Conservation (phyloP, 2,113 vertebrate genomes). For the Nerophis lumbriciformis region DNA sequence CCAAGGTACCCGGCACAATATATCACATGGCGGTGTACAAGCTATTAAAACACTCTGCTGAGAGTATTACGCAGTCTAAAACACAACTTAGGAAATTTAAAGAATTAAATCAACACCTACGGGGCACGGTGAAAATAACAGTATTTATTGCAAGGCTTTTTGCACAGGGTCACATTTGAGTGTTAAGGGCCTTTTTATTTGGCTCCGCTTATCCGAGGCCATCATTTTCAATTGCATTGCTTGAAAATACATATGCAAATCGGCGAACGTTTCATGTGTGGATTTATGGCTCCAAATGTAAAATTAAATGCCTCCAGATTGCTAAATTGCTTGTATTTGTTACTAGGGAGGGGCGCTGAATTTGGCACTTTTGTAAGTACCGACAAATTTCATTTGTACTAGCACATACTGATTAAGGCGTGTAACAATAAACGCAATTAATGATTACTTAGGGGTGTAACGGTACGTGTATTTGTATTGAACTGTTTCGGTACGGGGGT, state of each 20-base stretch:
- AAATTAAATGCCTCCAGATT: too few species aligned
- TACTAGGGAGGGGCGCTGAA: too few species aligned
- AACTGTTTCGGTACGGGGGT: too few species aligned
- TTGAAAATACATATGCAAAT: neutral
- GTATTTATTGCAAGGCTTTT: constrained; percentile 1
- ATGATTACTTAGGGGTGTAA: too few species aligned
- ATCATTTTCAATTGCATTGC: neutral
- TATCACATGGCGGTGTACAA: neutral
- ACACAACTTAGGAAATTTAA: neutral
- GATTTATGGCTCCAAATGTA: neutral
- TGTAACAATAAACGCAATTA: too few species aligned
- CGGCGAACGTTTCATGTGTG: neutral
- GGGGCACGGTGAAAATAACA: neutral
- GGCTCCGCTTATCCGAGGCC: neutral
- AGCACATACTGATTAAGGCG: too few species aligned
- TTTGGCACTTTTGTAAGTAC: too few species aligned
- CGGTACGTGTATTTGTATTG: too few species aligned
- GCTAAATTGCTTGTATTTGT: too few species aligned
- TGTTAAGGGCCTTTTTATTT: neutral
- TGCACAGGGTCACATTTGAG: neutral
- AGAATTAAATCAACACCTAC: neutral
- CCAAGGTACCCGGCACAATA: neutral
- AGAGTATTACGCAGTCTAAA: neutral
- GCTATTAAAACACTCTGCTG: constrained; percentile 2
- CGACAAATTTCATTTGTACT: too few species aligned